Percentiles rank a stretch among this genome's conserved stretches.
Evolutionary conservation across 2,888 invertebrate species (phyloP).

Genomic region (Gortyna flavago): DNA sequence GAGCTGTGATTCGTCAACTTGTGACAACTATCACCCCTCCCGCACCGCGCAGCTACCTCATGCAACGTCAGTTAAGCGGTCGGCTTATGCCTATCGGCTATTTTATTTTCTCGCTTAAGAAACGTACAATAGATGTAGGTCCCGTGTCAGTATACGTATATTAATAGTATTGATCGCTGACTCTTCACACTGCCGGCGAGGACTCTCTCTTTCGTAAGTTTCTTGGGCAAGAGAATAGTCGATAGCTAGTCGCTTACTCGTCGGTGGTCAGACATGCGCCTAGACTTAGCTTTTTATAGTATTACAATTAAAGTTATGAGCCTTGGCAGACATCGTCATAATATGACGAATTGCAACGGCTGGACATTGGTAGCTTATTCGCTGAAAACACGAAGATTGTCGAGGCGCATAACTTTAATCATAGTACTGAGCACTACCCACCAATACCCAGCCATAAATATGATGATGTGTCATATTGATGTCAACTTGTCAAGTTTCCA

Average conservation of each 20-base stretch:
- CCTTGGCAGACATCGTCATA: neutral
- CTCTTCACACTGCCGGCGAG: neutral
- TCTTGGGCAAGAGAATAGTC: neutral
- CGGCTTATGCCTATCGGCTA: neutral
- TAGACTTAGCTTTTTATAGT: neutral
- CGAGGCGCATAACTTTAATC: neutral
- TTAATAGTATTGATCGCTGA: neutral
- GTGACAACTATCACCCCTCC: too few relatives aligned
- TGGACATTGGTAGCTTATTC: neutral
- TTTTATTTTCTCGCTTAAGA: neutral
- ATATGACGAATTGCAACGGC: neutral
- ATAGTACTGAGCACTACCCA: neutral
- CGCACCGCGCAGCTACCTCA: too few relatives aligned
- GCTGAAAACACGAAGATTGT: neutral
- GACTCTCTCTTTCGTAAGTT: neutral
- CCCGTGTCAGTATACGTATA: neutral
- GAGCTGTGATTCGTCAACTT: too few relatives aligned
- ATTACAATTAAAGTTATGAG: neutral
- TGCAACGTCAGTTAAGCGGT: too few relatives aligned
- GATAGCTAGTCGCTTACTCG: neutral
- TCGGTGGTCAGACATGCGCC: neutral
- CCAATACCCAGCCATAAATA: neutral
- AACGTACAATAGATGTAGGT: neutral
- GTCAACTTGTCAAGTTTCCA: neutral
- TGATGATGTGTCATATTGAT: too few relatives aligned